These are phyloP conservation scores for Neuroterus valhalla DNA, from an alignment of 1,140 invertebrate genomes.

Conservation along the genomic window DNA sequence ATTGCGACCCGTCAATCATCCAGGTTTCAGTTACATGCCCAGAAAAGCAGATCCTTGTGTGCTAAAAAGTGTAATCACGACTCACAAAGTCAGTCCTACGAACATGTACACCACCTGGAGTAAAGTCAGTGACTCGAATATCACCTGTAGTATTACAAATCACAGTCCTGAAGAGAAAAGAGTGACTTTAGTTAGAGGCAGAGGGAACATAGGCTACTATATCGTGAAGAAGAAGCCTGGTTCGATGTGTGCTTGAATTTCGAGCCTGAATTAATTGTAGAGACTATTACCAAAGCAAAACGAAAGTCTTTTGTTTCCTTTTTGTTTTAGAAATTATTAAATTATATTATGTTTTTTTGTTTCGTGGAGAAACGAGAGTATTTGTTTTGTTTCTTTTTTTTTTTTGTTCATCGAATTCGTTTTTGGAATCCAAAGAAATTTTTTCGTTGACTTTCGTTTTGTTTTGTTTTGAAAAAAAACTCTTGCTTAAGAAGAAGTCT, in stretches of 20 bases:
- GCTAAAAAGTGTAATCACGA: constrained; percentile 66
- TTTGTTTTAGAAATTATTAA: no score
- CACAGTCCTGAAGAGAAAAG: constrained; percentile 4
- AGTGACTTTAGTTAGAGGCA: background rate
- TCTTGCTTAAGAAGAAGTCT: no score
- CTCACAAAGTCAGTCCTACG: constrained; percentile 65
- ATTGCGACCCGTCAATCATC: constrained; percentile 76
- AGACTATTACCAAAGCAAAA: background rate
- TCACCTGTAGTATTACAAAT: constrained; percentile 46
- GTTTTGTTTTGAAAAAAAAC: no score
- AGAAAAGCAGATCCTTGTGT: constrained; percentile 73
- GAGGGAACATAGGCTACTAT: background rate
- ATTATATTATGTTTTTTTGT: no score
- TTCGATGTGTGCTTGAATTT: no score
- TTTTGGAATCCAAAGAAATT: no score
- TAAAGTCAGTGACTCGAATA: constrained; percentile 60
- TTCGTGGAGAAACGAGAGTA: no score
- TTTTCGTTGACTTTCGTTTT: no score
- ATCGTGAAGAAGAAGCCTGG: background rate
- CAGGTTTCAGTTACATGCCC: constrained; percentile 78
- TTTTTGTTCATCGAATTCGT: no score
- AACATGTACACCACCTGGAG: constrained; percentile 69
- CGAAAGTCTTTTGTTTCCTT: background rate
- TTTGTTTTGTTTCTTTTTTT: no score
- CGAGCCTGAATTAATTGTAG: no score